These are phyloP conservation scores for Pelobates cultripes DNA, from an alignment of 2,797 vertebrate genomes.

Conservation along the genomic window DNA sequence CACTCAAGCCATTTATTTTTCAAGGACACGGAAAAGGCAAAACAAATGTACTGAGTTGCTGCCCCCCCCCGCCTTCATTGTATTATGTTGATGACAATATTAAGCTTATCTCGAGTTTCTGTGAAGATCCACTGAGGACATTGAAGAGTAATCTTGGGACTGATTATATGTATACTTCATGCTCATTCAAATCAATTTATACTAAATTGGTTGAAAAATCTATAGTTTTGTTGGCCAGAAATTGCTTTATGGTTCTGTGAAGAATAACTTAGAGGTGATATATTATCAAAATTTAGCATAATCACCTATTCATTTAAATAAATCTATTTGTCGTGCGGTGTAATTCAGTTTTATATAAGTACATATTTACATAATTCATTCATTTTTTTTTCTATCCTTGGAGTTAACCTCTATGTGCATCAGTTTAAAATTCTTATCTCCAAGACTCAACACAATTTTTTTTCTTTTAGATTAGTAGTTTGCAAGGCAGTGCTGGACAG, in stretches of 20 bases:
- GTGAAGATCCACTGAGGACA: slow-evolving; percentile 25
- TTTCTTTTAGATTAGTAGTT: too few species aligned
- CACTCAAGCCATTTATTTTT: too few species aligned
- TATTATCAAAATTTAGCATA: not conserved
- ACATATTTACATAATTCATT: not conserved
- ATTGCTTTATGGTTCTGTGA: slow-evolving; percentile 15
- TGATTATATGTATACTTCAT: slow-evolving; percentile 43
- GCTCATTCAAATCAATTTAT: slow-evolving; percentile 47
- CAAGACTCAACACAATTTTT: too few species aligned
- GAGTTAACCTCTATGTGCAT: not conserved
- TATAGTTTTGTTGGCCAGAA: slow-evolving; percentile 18
- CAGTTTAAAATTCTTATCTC: not conserved
- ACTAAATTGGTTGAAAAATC: slow-evolving; percentile 34
- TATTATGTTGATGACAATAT: slow-evolving; percentile 33
- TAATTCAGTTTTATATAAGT: not conserved
- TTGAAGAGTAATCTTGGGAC: slow-evolving; percentile 9
- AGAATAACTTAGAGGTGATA: slow-evolving; percentile 14
- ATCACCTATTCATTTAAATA: not conserved
- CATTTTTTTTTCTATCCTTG: not conserved
- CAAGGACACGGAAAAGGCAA: too few species aligned
- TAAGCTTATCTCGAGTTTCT: slow-evolving; percentile 11
- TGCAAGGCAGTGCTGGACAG: not conserved
- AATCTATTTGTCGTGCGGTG: not conserved
- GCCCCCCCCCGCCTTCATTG: not conserved
- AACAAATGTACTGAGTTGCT: too few species aligned